These are phyloP conservation scores for Dipodomys stephensi DNA, from an alignment of 2,113 vertebrate species.

Conservation along the genomic window DNA sequence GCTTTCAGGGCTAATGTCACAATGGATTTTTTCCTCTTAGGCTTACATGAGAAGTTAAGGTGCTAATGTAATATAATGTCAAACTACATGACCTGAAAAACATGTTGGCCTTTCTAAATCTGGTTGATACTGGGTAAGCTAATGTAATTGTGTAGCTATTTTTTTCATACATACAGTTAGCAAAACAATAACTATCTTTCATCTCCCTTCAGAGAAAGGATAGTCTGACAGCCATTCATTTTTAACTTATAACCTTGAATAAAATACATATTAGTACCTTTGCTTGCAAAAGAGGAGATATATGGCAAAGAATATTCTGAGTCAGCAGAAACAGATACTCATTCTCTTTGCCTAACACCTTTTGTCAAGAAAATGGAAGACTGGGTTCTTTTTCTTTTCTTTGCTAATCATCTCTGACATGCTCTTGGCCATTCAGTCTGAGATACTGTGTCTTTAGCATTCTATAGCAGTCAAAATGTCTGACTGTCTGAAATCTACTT, in stretches of 20 bases:
- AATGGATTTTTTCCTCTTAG: background rate
- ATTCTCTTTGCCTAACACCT: slow-evolving; percentile 34
- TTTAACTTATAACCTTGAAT: background rate
- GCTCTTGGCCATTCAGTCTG: background rate
- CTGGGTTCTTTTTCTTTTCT: slow-evolving; percentile 38
- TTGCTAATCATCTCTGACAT: slow-evolving; percentile 63
- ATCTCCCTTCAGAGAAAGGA: background rate
- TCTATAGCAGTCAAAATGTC: background rate
- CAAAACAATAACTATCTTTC: background rate
- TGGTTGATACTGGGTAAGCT: background rate
- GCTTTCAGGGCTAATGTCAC: background rate
- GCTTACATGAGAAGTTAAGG: background rate
- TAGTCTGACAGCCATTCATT: background rate
- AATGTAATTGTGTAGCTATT: background rate
- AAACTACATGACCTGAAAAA: background rate
- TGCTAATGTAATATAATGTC: background rate
- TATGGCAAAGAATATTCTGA: background rate
- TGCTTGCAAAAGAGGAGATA: background rate
- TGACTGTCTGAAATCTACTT: slow-evolving; percentile 3
- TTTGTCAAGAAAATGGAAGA: slow-evolving; percentile 40
- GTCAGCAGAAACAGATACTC: slow-evolving; percentile 31
- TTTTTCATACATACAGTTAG: background rate
- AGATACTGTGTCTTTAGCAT: slow-evolving; percentile 25
- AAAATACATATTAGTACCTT: background rate
- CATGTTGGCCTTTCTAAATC: background rate